Evolutionary conservation across 2,797 vertebrate species (phyloP).

Genomic region (Fundulus diaphanus): DNA sequence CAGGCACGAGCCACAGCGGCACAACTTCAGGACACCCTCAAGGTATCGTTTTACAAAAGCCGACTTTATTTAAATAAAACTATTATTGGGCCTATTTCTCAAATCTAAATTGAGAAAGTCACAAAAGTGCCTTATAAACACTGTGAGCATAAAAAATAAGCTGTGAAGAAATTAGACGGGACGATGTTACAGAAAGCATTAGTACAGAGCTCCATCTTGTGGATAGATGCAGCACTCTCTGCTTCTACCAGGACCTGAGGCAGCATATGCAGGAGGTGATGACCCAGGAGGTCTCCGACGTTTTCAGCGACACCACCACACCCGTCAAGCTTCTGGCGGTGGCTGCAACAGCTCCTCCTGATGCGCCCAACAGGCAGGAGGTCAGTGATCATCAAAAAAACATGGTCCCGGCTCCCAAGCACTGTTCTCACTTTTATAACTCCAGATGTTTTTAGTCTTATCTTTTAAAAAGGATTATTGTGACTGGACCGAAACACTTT

Average conservation of each 20-base stretch:
- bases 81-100: not conserved
- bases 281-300: conserved; percentile 98
- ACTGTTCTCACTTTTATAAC: not conserved
- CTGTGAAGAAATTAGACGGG: not conserved
- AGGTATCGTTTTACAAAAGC: conserved; percentile 78
- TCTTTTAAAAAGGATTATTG: not conserved
- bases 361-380: conserved; percentile 93
- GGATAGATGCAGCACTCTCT: conserved; percentile 35
- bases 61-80: not conserved
- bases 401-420: not conserved
- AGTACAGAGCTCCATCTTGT: conserved; percentile 64
- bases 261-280: conserved; percentile 97
- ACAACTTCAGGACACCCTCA: conserved; percentile 93
- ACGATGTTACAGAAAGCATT: conserved; percentile 17
- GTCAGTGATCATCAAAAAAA: conserved; percentile 68
- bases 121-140: not conserved
- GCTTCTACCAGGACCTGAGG: conserved; percentile 90
- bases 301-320: conserved; percentile 98
- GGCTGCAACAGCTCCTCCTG: conserved; percentile 93
- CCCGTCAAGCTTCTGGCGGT: conserved; percentile 96
- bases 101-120: not conserved
- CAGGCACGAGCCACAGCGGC: conserved; percentile 90
- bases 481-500: not conserved
- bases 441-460: not conserved
- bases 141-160: not conserved